Conservation (phyloP, 2,113 vertebrate species). For the Rissa tridactyla region DNA sequence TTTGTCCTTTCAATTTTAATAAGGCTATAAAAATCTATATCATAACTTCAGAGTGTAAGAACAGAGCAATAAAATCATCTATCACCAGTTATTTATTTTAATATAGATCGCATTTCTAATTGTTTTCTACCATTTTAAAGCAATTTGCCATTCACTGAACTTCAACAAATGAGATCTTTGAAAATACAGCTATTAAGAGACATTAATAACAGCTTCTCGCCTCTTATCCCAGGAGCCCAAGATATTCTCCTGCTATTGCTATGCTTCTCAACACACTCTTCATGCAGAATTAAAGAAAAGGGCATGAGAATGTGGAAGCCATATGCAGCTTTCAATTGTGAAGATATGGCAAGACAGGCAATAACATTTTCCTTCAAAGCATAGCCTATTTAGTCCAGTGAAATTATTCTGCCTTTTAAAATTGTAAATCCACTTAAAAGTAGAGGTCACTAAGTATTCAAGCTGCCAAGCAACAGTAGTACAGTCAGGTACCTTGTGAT, state of each 20-base stretch:
- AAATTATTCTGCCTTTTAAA: not conserved
- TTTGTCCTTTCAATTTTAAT: not conserved
- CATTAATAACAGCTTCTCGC: not conserved
- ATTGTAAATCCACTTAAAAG: not conserved
- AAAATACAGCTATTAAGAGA: not conserved
- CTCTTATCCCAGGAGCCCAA: not conserved
- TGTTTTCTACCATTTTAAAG: not conserved
- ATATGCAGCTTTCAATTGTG: not conserved
- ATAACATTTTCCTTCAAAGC: not conserved
- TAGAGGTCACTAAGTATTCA: not conserved
- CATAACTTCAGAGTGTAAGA: not conserved
- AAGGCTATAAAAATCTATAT: not conserved
- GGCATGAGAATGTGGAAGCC: not conserved
- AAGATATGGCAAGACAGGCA: not conserved
- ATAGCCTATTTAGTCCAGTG: not conserved
- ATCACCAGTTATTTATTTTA: not conserved
- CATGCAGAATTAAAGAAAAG: not conserved
- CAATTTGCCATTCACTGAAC: not conserved
- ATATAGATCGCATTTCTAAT: not conserved
- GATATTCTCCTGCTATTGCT: not conserved
- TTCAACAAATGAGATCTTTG: conserved; percentile 1
- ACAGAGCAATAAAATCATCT: not conserved
- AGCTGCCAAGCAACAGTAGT: not conserved
- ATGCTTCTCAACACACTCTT: not conserved
- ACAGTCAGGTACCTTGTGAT: not conserved